Evolutionary conservation across 2,797 vertebrate species (phyloP).

Genomic region (Mycteria americana): DNA sequence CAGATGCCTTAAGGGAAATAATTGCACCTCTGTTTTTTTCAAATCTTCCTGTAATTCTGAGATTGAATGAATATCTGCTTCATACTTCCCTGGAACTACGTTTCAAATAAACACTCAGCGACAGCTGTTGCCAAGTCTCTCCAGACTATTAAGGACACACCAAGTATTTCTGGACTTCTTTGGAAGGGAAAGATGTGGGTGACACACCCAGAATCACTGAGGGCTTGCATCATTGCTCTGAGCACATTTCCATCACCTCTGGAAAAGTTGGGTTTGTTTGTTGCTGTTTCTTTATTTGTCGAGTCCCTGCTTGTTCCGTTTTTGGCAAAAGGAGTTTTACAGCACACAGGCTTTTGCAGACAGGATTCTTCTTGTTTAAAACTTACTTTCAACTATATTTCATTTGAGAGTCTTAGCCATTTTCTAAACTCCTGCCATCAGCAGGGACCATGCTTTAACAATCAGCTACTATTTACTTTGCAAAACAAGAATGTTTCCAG

Average conservation of each 20-base stretch:
- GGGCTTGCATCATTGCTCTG: not conserved
- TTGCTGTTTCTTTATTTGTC: not conserved
- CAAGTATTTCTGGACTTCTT: constrained; percentile 18
- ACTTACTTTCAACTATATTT: not conserved
- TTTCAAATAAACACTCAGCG: constrained; percentile 11
- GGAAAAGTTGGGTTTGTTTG: not conserved
- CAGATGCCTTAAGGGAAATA: not conserved
- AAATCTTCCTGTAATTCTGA: not conserved
- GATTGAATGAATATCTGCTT: not conserved
- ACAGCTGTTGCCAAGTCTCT: constrained; percentile 1
- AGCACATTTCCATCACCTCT: not conserved
- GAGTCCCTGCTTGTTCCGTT: constrained; percentile 6
- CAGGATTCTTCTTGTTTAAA: not conserved
- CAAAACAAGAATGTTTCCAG: constrained; percentile 34
- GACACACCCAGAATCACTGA: not conserved
- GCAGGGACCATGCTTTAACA: constrained; percentile 5
- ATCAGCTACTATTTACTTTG: constrained; percentile 13
- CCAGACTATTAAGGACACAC: not conserved
- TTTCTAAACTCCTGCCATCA: constrained; percentile 12
- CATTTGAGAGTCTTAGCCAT: not conserved
- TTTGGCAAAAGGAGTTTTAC: constrained; percentile 14
- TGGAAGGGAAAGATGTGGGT: not conserved
- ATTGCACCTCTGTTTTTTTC: not conserved
- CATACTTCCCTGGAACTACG: not conserved
- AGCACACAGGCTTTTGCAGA: constrained; percentile 8